These are phyloP conservation scores for Urechis unicinctus DNA, from an alignment of 2,888 invertebrate species.

Conservation along the genomic window DNA sequence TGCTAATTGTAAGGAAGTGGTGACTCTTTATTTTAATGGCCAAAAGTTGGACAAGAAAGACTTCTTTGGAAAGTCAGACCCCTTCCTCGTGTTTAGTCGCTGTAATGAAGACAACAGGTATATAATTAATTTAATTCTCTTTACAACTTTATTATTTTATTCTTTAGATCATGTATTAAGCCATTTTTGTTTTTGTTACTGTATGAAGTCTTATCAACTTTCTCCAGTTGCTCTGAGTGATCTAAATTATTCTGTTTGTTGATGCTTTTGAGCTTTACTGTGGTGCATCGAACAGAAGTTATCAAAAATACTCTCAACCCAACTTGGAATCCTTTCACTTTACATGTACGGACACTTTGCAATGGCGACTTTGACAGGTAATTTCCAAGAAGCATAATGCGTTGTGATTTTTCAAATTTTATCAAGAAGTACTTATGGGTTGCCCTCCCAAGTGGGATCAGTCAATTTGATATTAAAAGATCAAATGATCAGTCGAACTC, in stretches of 20 bases:
- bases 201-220: not conserved
- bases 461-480: too few relatives aligned
- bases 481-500: too few relatives aligned
- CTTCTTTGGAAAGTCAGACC: conserved; percentile 55
- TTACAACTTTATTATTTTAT: not conserved
- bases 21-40: conserved; percentile 45
- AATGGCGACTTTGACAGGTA: conserved; percentile 55
- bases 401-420: too few relatives aligned
- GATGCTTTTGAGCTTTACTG: conserved; percentile 44
- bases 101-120: conserved; percentile 53
- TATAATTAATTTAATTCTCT: conserved; percentile 7
- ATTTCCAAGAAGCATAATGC: too few relatives aligned
- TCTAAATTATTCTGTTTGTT: not conserved
- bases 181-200: not conserved
- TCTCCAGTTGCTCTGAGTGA: not conserved
- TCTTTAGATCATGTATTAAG: not conserved
- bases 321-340: conserved; percentile 53
- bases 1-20: conserved; percentile 40
- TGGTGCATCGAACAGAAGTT: conserved; percentile 58
- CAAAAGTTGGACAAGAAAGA: conserved; percentile 53
- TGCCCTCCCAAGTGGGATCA: too few relatives aligned
- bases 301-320: conserved; percentile 56
- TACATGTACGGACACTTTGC: conserved; percentile 52
- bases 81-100: conserved; percentile 51
- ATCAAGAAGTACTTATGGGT: too few relatives aligned